Evolutionary conservation across 2,797 vertebrate species (phyloP).

Genomic region (Octomys mimax): DNA sequence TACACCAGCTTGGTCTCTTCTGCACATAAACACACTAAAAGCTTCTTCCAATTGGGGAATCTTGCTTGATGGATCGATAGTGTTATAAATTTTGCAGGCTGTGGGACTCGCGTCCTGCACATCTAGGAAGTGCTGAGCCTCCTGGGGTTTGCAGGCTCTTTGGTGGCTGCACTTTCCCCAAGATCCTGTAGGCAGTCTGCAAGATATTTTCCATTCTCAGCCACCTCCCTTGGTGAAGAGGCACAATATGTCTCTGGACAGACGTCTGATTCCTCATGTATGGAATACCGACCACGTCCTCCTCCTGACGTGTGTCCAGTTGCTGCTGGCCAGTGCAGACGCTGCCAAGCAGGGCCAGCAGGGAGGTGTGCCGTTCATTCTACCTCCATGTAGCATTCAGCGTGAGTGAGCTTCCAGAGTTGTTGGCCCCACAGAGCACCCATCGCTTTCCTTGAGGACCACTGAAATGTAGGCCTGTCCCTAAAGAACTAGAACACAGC

Average conservation of each 20-base stretch:
- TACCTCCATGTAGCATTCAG: neutral
- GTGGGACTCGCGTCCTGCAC: neutral
- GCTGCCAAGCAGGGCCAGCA: neutral
- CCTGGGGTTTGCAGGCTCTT: neutral
- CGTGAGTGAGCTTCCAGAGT: accelerated
- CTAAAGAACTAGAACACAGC: neutral
- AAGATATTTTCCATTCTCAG: neutral
- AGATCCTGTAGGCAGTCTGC: neutral
- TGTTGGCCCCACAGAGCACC: neutral
- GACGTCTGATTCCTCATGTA: neutral
- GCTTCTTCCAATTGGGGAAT: conserved; percentile 19
- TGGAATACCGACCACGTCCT: neutral
- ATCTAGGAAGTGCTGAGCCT: neutral
- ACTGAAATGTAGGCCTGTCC: neutral
- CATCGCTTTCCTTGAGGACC: neutral
- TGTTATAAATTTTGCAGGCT: neutral
- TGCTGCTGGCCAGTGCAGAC: neutral
- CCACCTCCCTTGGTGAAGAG: neutral
- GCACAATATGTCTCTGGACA: neutral
- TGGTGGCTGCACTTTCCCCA: neutral
- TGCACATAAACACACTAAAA: neutral
- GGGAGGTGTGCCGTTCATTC: accelerated
- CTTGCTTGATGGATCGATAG: neutral
- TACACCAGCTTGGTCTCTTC: neutral
- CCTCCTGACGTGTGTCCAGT: neutral